Base-by-base conservation (phyloP, 2,797 vertebrate species). In the Crenichthys baileyi region DNA sequence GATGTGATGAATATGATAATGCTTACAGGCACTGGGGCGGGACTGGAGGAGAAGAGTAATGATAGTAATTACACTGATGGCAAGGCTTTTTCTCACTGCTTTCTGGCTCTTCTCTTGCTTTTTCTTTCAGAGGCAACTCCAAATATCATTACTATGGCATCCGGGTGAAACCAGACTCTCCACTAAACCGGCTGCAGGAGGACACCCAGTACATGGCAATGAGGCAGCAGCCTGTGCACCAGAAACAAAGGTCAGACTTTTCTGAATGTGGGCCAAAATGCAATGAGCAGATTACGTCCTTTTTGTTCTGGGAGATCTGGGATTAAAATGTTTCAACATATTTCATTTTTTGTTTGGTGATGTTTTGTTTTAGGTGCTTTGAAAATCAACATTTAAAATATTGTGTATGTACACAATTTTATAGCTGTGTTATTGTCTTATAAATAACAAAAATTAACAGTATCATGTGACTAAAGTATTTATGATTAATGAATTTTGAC, bases 91-190 rank as follows among this genome's bases (percentile, higher is more conserved):
- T 72, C 67, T 89, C 72, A 90, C 87, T 84, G 78, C 58, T 82
- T 89, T 88, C 83, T 86, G 83, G 31, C 56, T 90, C 85, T 86
- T 87, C 78, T 90, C 77, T 85, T 73, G 51, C 80, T 92, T 65
- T 87, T 61, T 78, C 78, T 70, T 67, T 81, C 92, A 99, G 98
- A 93, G 98, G 98, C 41, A 99, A 99, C 94, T 99, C 98, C 4
- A 99, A 99, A 89, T 99, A 99, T 81, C 98, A 99, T 91, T 99
- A 99, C 90, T 99, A 99, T 0, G 98, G 98, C 76, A 99, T 99
- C 92, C 97, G 98, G 2, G 96, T 99, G 41, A 99, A 99, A 93
- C 98, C 98, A 0, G 98, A 99, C 93, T 99, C 98, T 0, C 98
- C 98, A 0, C 96, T 99, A 77, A 98, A 98, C 92, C 96, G 97